A percentile compares a stretch with the other conserved stretches of the same genome.
phyloP scores from a whole-genome alignment of 2,113 vertebrate genomes.

The Mola mola region DNA sequence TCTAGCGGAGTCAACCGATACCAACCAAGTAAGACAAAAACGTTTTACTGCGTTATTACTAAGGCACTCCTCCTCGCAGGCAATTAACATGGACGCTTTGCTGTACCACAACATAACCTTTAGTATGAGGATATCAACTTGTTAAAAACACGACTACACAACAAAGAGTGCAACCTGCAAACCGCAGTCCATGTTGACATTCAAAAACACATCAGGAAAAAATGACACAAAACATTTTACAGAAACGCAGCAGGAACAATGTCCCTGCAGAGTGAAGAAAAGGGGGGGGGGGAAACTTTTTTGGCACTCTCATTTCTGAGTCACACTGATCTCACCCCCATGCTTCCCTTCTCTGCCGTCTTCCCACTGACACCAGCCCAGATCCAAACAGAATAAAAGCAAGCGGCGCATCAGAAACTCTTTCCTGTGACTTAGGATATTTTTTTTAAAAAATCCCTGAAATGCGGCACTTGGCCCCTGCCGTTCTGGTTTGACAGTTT shows the following conservation, averaged over 20 bases:
- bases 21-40: too few species aligned
- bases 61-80: too few species aligned
- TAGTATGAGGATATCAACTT: too few species aligned
- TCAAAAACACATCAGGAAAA: slow-evolving; percentile 31
- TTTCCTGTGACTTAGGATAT: slow-evolving; percentile 55
- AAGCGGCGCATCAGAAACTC: slow-evolving; percentile 59
- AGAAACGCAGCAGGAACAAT: slow-evolving; percentile 39
- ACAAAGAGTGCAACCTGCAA: slow-evolving; percentile 30
- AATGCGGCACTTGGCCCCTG: slow-evolving; percentile 58
- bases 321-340: slow-evolving; percentile 57
- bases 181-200: slow-evolving; percentile 13
- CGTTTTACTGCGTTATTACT: too few species aligned
- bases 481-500: slow-evolving; percentile 52
- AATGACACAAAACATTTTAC: slow-evolving; percentile 36
- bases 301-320: slow-evolving; percentile 47
- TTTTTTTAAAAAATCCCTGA: slow-evolving; percentile 59
- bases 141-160: too few species aligned
- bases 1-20: too few species aligned
- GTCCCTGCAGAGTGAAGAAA: slow-evolving; percentile 30
- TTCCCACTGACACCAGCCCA: slow-evolving; percentile 53
- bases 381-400: slow-evolving; percentile 60
- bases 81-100: too few species aligned
- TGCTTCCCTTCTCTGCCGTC: slow-evolving; percentile 28
- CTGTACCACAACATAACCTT: too few species aligned
- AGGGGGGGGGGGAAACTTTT: slow-evolving; percentile 1